Evolutionary conservation across 2,113 vertebrate genomes (phyloP).

Genomic region (Mastomys natalensis): DNA sequence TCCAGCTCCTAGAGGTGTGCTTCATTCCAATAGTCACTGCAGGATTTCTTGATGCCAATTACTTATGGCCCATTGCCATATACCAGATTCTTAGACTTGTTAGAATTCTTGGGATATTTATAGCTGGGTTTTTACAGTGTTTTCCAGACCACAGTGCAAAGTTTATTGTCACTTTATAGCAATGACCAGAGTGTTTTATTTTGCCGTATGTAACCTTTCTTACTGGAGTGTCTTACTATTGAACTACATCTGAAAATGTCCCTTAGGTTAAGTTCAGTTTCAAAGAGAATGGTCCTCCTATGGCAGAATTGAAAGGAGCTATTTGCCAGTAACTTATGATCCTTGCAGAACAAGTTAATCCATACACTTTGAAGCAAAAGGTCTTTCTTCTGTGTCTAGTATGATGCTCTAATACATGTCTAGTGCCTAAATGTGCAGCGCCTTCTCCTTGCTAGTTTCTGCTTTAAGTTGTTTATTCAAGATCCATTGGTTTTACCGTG

Average conservation of each 20-base stretch:
- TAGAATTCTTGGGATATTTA: slow-evolving; percentile 5
- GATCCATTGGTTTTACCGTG: slow-evolving; percentile 22
- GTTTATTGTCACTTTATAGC: neutral
- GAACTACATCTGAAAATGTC: neutral
- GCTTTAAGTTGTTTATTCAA: slow-evolving; percentile 15
- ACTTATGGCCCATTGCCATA: neutral
- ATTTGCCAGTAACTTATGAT: neutral
- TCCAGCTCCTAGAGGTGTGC: neutral
- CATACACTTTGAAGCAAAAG: neutral
- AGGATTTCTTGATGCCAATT: neutral
- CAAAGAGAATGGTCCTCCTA: neutral
- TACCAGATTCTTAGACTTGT: neutral
- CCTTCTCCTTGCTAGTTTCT: slow-evolving; percentile 25
- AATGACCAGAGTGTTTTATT: slow-evolving; percentile 8
- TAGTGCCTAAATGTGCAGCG: neutral
- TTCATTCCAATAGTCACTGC: neutral
- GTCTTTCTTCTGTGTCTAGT: neutral
- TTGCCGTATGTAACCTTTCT: neutral
- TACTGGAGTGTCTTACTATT: neutral
- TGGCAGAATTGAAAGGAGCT: neutral
- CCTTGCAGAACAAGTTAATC: neutral
- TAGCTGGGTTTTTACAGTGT: neutral
- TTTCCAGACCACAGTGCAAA: neutral
- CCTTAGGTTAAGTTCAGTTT: neutral
- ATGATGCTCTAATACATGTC: neutral